Percentiles rank a stretch among this genome's conserved stretches.
These are phyloP conservation scores for Drosophila ironensis DNA, from an alignment of 1,140 invertebrate species.

Conservation along the genomic window DNA sequence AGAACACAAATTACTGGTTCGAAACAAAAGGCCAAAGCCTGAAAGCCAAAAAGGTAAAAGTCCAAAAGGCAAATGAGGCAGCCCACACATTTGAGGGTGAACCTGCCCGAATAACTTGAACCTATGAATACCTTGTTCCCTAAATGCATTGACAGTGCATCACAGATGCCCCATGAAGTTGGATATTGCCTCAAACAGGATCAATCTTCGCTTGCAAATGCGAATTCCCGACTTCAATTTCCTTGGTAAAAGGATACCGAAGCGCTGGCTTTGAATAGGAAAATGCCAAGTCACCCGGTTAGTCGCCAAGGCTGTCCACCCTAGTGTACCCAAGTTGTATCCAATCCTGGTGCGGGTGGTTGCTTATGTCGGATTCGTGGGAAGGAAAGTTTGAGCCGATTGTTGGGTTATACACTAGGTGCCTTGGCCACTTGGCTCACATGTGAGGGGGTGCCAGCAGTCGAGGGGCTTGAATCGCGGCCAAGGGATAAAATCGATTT, in stretches of 20 bases:
- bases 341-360: constrained; percentile 13
- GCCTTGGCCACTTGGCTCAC: constrained; percentile 4
- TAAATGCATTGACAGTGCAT: no score
- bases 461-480: constrained; percentile 34
- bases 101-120: no score
- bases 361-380: background rate
- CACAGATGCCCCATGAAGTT: no score
- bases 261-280: no score
- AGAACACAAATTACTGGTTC: constrained; percentile 39
- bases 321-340: constrained; percentile 51
- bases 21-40: constrained; percentile 27
- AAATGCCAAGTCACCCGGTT: no score
- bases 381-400: background rate
- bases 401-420: background rate
- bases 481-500: constrained; percentile 3
- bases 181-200: no score
- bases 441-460: constrained; percentile 18
- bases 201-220: no score
- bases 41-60: constrained; percentile 1
- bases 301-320: background rate
- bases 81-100: background rate
- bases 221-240: no score
- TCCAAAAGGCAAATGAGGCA: constrained; percentile 12
- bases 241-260: no score
- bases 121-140: no score